phyloP scores from a whole-genome alignment of 2,113 vertebrate species.

The Helogale parvula region DNA sequence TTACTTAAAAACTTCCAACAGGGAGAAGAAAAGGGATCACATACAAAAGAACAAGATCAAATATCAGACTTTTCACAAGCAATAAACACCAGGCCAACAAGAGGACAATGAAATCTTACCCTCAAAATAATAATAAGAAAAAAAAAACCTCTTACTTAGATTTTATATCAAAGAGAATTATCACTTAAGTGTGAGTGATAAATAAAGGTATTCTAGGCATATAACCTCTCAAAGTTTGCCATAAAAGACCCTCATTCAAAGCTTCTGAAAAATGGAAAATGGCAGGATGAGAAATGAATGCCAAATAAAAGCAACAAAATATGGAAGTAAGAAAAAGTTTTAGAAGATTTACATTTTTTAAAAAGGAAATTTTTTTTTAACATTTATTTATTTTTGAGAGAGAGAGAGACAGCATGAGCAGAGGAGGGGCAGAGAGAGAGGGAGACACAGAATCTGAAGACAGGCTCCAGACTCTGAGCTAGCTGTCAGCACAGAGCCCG shows the following conservation, averaged over 20 bases:
- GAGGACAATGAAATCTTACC: background rate
- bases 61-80: background rate
- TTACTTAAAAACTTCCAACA: background rate
- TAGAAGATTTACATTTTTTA: background rate
- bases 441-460: no score
- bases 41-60: background rate
- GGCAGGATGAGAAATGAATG: background rate
- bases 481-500: no score
- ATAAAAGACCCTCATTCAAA: constrained; percentile 13
- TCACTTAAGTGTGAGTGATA: background rate
- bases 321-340: background rate
- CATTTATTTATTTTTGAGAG: no score
- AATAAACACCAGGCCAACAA: background rate
- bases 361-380: background rate
- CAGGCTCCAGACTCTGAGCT: no score
- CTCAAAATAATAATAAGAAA: background rate
- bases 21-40: background rate
- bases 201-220: background rate
- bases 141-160: background rate
- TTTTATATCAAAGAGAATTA: background rate
- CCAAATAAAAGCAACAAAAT: background rate
- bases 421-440: no score
- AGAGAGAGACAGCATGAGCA: no score
- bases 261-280: background rate
- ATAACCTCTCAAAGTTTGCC: background rate